A percentile compares a stretch with the other conserved stretches of the same genome.
Evolutionary conservation across 2,113 vertebrate species (phyloP).

Genomic region (Halcyon senegalensis): DNA sequence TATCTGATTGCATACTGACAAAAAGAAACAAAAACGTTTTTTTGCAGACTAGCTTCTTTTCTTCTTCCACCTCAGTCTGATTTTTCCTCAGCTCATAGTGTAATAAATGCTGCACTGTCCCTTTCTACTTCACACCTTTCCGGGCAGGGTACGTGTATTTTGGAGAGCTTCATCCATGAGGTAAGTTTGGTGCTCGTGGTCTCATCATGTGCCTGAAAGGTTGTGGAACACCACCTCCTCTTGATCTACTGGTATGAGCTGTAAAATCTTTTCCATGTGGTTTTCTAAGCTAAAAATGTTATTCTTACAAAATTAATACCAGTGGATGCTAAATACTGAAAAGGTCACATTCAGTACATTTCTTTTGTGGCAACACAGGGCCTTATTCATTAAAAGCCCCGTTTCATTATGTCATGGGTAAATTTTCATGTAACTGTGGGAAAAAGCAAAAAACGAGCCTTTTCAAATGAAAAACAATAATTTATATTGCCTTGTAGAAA

Average conservation of each 20-base stretch:
- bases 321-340: not conserved
- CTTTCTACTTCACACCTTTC: not conserved
- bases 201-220: not conserved
- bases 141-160: not conserved
- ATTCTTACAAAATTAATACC: slow-evolving; percentile 8
- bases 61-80: not conserved
- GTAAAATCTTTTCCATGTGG: not conserved
- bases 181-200: not conserved
- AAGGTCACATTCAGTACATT: not conserved
- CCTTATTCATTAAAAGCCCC: slow-evolving; percentile 31
- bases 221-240: not conserved
- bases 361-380: slow-evolving; percentile 1
- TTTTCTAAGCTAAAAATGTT: not conserved
- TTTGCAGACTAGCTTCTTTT: not conserved
- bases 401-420: not conserved
- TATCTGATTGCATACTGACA: not conserved
- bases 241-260: not conserved
- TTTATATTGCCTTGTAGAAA: not conserved
- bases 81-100: not conserved
- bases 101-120: not conserved
- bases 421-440: slow-evolving; percentile 6
- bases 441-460: slow-evolving; percentile 23
- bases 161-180: not conserved
- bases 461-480: slow-evolving; percentile 23
- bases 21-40: not conserved